These are phyloP conservation scores for Hesperophylax magnus DNA, from an alignment of 1,140 invertebrate genomes.

Conservation along the genomic window DNA sequence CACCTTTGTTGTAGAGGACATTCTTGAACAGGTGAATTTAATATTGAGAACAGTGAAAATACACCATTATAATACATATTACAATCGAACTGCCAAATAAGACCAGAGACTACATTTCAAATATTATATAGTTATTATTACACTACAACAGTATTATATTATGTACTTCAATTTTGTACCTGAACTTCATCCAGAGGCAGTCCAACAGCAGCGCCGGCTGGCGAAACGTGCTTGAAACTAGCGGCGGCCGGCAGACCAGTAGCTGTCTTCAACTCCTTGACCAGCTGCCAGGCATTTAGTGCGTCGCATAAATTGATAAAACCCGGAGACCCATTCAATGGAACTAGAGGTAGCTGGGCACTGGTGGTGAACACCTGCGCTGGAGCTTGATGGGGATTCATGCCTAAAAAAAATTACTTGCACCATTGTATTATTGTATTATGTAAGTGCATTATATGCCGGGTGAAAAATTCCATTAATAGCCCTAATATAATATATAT, in stretches of 20 bases:
- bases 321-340: slow-evolving; percentile 95
- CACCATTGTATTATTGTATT: no score
- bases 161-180: slow-evolving; percentile 60
- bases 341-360: slow-evolving; percentile 87
- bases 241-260: slow-evolving; percentile 91
- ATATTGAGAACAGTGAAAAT: no score
- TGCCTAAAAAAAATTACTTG: slow-evolving; percentile 66
- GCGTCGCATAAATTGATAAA: slow-evolving; percentile 99
- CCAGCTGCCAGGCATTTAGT: slow-evolving; percentile 97
- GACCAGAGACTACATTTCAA: no score
- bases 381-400: slow-evolving; percentile 98
- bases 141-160: no score
- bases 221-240: slow-evolving; percentile 98
- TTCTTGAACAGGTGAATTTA: no score
- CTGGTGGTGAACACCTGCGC: slow-evolving; percentile 92
- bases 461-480: no score
- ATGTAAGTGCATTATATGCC: no score
- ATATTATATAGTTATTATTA: no score
- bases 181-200: slow-evolving; percentile 80
- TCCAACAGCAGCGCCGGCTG: slow-evolving; percentile 94
- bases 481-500: no score
- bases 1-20: no score
- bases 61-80: no score
- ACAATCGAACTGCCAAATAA: no score
- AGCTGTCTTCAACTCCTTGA: slow-evolving; percentile 87